Conservation (phyloP, 2,113 vertebrate species). For the Isurus oxyrinchus region DNA sequence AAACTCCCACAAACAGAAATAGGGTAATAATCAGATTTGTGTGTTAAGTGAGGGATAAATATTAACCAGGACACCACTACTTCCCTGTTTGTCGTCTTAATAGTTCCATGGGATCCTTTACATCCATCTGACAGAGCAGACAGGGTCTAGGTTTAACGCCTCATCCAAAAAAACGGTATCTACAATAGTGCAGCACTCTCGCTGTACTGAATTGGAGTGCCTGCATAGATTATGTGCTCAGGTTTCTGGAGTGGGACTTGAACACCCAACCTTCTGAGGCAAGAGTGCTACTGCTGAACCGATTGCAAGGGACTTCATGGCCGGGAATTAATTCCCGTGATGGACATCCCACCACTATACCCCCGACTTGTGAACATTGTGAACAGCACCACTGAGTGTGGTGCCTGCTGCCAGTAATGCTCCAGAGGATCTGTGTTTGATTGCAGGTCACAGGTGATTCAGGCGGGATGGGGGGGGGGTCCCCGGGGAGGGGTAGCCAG, state of each 20-base stretch:
- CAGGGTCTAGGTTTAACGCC: background rate
- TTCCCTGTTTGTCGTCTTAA: background rate
- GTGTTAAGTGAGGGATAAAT: background rate
- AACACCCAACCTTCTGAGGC: background rate
- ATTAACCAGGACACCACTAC: background rate
- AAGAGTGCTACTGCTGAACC: background rate
- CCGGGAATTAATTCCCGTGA: too few species aligned
- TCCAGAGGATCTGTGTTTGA: too few species aligned
- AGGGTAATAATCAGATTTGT: background rate
- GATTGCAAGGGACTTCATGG: background rate
- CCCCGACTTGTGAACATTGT: too few species aligned
- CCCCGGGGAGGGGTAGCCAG: too few species aligned
- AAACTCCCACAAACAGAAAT: background rate
- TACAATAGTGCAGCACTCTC: background rate
- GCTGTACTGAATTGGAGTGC: background rate
- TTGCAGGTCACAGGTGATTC: too few species aligned
- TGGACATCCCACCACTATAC: too few species aligned
- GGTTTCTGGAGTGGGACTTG: background rate
- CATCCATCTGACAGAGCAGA: background rate
- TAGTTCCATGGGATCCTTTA: background rate
- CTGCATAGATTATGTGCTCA: background rate
- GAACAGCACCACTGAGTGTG: too few species aligned
- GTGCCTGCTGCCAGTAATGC: too few species aligned
- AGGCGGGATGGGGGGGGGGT: too few species aligned
- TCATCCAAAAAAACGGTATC: background rate